A percentile compares a stretch with the other conserved stretches of the same genome.
Evolutionary conservation across 2,797 vertebrate species (phyloP).

Genomic region (Brotogeris chrysoptera): DNA sequence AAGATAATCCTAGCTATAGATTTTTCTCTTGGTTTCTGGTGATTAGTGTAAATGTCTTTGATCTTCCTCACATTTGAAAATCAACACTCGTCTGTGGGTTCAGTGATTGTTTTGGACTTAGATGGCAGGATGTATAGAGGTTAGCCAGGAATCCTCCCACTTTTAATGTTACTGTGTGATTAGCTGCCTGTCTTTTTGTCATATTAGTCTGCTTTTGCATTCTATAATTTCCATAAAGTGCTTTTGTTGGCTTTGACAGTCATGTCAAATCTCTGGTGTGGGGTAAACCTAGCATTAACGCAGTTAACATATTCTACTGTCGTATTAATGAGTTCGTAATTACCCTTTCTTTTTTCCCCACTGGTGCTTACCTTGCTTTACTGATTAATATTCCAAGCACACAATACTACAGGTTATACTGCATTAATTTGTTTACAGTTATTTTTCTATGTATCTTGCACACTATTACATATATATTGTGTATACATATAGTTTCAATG

Average conservation of each 20-base stretch:
- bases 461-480: not conserved
- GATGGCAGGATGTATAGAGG: not conserved
- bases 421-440: conserved; percentile 1
- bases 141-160: not conserved
- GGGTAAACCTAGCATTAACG: not conserved
- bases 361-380: conserved; percentile 19
- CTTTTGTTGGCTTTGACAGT: not conserved
- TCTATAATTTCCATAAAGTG: not conserved
- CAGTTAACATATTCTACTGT: conserved; percentile 49
- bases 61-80: not conserved
- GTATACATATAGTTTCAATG: not conserved
- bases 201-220: not conserved
- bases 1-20: not conserved
- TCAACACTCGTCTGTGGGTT: not conserved
- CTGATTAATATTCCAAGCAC: conserved; percentile 49
- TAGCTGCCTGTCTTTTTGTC: not conserved
- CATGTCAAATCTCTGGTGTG: conserved; percentile 20
- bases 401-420: not conserved
- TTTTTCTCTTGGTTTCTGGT: not conserved
- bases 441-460: not conserved
- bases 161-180: not conserved
- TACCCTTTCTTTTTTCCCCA: conserved; percentile 3
- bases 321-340: conserved; percentile 53
- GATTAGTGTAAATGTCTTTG: not conserved
- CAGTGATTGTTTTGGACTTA: not conserved